Conservation (phyloP, 2,113 vertebrate genomes). For the Passer montanus region DNA sequence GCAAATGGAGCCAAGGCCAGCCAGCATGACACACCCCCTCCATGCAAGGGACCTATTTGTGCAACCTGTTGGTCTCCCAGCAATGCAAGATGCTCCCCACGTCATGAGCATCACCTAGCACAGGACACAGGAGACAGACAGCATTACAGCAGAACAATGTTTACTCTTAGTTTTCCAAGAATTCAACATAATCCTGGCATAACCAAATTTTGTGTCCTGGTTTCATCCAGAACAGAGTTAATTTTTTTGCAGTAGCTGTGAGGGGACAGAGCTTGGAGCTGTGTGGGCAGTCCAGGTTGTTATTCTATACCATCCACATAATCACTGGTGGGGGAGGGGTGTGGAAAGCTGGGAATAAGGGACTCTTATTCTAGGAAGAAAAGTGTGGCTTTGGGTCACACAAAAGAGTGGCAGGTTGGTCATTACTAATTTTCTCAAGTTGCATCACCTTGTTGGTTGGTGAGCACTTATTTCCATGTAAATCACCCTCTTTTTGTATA, state of each 20-base stretch:
- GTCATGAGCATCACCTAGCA: accelerated
- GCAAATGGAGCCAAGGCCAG: background rate
- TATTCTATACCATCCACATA: background rate
- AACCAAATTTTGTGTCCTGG: background rate
- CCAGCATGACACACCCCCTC: accelerated
- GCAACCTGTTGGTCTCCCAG: background rate
- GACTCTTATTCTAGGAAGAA: background rate
- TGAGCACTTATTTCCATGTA: background rate
- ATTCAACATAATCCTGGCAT: background rate
- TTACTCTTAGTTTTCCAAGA: background rate
- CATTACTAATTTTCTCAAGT: background rate
- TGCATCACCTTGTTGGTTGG: background rate
- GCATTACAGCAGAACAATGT: background rate
- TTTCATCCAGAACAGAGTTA: background rate
- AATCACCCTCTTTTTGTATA: background rate
- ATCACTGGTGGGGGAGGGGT: background rate
- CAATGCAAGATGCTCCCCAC: background rate
- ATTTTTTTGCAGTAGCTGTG: background rate
- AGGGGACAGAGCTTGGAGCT: background rate
- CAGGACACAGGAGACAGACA: background rate
- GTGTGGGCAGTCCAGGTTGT: background rate
- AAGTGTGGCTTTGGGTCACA: background rate
- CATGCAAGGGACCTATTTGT: background rate
- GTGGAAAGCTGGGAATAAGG: background rate
- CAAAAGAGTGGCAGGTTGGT: background rate